These are phyloP conservation scores for Mellilla xanthometata DNA, from an alignment of 2,888 invertebrate genomes.

Conservation along the genomic window DNA sequence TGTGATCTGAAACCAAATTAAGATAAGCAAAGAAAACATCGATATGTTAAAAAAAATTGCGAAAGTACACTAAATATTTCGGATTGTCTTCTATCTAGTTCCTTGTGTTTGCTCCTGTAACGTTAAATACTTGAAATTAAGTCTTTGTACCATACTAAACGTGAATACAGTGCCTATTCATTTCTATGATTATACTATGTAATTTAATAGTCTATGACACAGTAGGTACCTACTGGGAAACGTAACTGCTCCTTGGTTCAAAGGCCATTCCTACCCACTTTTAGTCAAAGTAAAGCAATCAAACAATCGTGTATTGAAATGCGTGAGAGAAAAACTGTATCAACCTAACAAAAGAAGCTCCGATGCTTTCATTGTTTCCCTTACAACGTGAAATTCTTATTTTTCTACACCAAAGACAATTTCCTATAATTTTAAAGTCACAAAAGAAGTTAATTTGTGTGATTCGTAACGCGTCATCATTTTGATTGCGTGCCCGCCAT, in stretches of 20 bases:
- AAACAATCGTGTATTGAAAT: slow-evolving; percentile 25
- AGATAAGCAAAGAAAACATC: no score
- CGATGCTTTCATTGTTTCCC: slow-evolving; percentile 24
- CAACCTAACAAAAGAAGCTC: slow-evolving; percentile 24
- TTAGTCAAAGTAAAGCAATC: slow-evolving; percentile 9
- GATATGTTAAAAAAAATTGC: no score
- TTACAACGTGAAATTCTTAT: slow-evolving; percentile 31
- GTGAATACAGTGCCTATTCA: no score
- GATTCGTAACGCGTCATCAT: slow-evolving; percentile 72
- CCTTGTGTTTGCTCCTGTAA: no score
- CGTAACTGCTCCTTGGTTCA: not conserved
- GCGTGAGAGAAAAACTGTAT: slow-evolving; percentile 28
- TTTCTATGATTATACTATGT: no score
- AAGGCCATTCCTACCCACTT: not conserved
- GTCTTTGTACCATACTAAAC: no score
- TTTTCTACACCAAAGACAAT: slow-evolving; percentile 36
- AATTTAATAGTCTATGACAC: no score
- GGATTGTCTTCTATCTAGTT: no score
- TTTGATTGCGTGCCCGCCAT: slow-evolving; percentile 66
- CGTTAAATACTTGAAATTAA: no score
- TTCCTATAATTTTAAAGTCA: slow-evolving; percentile 50
- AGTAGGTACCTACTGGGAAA: slow-evolving; percentile 3
- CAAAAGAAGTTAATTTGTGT: slow-evolving; percentile 63
- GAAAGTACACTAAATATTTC: no score
- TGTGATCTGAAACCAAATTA: no score